Evolutionary conservation across 2,888 invertebrate species (phyloP), one percentile per base, ranked within the genome.

Genomic region (Brachyopa scutellaris): DNA sequence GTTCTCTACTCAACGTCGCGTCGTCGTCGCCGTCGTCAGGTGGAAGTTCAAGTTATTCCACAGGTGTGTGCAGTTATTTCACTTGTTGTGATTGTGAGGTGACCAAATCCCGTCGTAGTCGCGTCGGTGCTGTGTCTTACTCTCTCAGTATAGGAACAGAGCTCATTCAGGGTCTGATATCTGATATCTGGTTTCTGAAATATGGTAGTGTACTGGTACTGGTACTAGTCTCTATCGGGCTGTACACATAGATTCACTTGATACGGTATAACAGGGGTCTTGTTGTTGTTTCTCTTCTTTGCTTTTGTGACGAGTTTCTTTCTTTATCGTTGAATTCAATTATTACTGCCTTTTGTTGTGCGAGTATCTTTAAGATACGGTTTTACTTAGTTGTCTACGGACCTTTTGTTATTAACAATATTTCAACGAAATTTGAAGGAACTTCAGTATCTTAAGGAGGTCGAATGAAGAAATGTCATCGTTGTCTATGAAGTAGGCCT

Each of bases 21-120:
- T n/a, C n/a, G n/a, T n/a, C n/a, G n/a, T n/a, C n/a, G n/a, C n/a
- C n/a, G n/a, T n/a, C n/a, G 23, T 82, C 82, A 82, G 82, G 82
- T 82, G 82, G 82, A 72, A 70, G 77, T 77, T 64, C 70, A 64
- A 82, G 77, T 82, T 82, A 70, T 82, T 82, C 82, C 66, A 77
- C 82, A 82, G 80, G 80, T 80, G 80, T 80, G 76, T 80, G 80
- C 69, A 70, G 80, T 69, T 80, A 70, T 76, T 80, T 69, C 80
- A 76, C 69, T 80, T 80, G 80, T 69, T 76, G 57, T 62, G 26
- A 26, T 26, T 26, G 26, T 26, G n/a, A n/a, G n/a, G n/a, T n/a
- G 80, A 70, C 80, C 76, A 76, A 70, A 70, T 64, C 72, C 19
- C 31, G 17, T 29, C 49, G 36, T 66, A 17, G 57, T 55, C 29